phyloP scores from a whole-genome alignment of 2,797 vertebrate species.

The Euthynnus affinis region DNA sequence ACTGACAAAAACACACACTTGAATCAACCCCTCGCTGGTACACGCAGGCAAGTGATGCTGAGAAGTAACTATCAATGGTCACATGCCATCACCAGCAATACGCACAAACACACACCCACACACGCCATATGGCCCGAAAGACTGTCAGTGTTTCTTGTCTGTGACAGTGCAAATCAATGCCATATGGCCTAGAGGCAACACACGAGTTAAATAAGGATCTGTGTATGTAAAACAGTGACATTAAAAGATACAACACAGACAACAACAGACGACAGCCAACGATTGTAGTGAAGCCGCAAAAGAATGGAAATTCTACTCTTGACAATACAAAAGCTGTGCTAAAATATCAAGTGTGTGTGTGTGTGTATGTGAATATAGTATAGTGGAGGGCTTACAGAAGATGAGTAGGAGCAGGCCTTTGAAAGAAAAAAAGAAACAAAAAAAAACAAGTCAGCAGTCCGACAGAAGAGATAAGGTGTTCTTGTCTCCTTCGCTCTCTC shows the following conservation, averaged over 20 bases:
- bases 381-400: slow-evolving; percentile 20
- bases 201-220: slow-evolving; percentile 66
- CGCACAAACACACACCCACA: slow-evolving; percentile 75
- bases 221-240: slow-evolving; percentile 46
- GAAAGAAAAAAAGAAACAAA: slow-evolving; percentile 1
- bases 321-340: not conserved
- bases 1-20: slow-evolving; percentile 50
- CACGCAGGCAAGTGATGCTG: slow-evolving; percentile 44
- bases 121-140: slow-evolving; percentile 77
- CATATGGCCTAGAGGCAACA: slow-evolving; percentile 73
- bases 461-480: slow-evolving; percentile 42
- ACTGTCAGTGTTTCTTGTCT: slow-evolving; percentile 69
- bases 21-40: slow-evolving; percentile 34
- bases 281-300: not conserved
- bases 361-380: not conserved
- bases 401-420: slow-evolving; percentile 12
- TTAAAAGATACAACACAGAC: slow-evolving; percentile 38
- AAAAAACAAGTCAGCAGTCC: slow-evolving; percentile 36
- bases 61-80: slow-evolving; percentile 61
- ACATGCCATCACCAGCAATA: slow-evolving; percentile 47
- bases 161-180: slow-evolving; percentile 69
- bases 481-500: slow-evolving; percentile 33
- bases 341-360: not conserved
- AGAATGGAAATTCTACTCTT: slow-evolving; percentile 14
- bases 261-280: slow-evolving; percentile 7